Percentiles rank a stretch among this genome's conserved stretches.
Conservation (phyloP, 35 echinoderm and acorn worm species). For the Hemicentrotus pulcherrimus region DNA sequence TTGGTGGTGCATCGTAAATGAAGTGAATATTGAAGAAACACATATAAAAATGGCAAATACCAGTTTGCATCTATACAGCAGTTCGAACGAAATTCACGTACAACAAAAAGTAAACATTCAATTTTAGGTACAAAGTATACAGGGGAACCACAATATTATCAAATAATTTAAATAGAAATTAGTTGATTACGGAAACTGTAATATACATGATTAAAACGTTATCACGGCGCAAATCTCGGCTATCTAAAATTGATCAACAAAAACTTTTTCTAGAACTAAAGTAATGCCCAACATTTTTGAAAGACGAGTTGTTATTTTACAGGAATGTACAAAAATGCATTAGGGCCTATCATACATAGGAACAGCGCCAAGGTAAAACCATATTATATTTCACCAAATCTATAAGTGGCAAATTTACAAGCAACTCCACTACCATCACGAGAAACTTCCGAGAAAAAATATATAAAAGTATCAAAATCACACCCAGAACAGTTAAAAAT, state of each 20-base stretch:
- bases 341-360: slow-evolving; percentile 8
- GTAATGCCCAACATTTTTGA: background rate
- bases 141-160: too few relatives aligned
- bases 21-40: too few relatives aligned
- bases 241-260: background rate
- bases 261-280: background rate
- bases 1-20: too few relatives aligned
- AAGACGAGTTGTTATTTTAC: background rate
- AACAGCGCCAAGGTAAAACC: background rate
- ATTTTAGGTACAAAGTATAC: too few relatives aligned
- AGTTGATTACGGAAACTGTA: too few relatives aligned
- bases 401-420: background rate
- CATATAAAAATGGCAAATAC: too few relatives aligned
- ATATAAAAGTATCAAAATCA: background rate
- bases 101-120: too few relatives aligned
- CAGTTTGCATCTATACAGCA: too few relatives aligned
- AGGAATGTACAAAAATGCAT: background rate
- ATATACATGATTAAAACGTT: too few relatives aligned
- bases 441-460: background rate
- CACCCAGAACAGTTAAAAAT: too few relatives aligned
- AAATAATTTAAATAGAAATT: background rate
- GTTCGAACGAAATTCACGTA: too few relatives aligned
- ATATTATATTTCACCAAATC: background rate
- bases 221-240: background rate
- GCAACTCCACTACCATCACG: background rate